Conservation (phyloP, 2,888 invertebrate genomes). For the Chymomyza amoena region DNA sequence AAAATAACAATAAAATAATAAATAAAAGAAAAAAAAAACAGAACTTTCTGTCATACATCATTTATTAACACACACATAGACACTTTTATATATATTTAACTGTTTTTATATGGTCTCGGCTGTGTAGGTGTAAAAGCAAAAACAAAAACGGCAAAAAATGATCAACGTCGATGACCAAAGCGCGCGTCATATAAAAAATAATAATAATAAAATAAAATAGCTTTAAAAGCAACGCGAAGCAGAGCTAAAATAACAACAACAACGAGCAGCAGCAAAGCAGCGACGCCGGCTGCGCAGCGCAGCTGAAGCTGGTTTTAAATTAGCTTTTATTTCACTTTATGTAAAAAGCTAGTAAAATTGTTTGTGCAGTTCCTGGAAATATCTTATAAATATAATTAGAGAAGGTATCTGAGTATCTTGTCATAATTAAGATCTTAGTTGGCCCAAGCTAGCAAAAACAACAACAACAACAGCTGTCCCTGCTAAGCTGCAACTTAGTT, state of each 20-base stretch:
- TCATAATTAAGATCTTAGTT: conserved; percentile 47
- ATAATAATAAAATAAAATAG: conserved; percentile 23
- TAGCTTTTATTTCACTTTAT: conserved; percentile 25
- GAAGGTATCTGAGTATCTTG: conserved; percentile 1
- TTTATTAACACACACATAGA: conserved; percentile 8
- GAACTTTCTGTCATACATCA: conserved; percentile 40
- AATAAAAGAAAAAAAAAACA: background rate
- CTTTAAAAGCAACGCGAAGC: conserved; percentile 5
- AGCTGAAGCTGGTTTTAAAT: conserved; percentile 35
- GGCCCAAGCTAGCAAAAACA: background rate
- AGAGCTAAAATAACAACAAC: conserved; percentile 5
- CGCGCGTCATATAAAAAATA: conserved; percentile 38
- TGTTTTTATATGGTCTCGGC: conserved; percentile 35
- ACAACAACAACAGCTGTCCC: background rate
- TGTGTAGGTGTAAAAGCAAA: conserved; percentile 59
- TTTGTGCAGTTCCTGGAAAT: conserved; percentile 25
- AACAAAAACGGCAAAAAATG: conserved; percentile 15
- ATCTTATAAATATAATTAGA: conserved; percentile 16
- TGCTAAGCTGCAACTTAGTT: background rate
- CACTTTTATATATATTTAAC: conserved; percentile 16
- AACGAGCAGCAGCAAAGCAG: conserved; percentile 9
- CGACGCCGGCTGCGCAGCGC: background rate
- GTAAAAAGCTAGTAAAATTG: conserved; percentile 52
- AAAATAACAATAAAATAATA: conserved; percentile 17
- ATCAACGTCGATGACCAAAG: conserved; percentile 7